Base-by-base conservation (phyloP, 1,140 invertebrate genomes). In the Leptopilina clavipes region DNA sequence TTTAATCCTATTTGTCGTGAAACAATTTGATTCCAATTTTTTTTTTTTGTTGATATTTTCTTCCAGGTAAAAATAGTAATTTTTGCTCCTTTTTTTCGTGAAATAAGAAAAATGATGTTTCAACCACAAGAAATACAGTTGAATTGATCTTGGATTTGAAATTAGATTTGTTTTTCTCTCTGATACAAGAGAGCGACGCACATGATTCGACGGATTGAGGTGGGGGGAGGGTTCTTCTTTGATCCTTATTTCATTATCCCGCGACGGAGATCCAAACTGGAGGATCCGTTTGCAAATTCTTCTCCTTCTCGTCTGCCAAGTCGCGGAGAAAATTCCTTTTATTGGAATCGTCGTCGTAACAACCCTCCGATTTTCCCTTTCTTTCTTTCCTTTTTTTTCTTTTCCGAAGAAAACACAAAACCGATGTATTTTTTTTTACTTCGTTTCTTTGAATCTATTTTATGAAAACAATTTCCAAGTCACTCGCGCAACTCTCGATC, bases 221-320 rank as follows among this genome's bases (percentile, higher is more conserved):
- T 31, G 37, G 0, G 9, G 65, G 75, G 76, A 76, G 74, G 31
- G 73, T 19, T 65, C 11, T 43, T 25, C 44, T 72, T 90, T 89
- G 88, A 90, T 89, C 88, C 88, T 90, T 89, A 89, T 89, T 90
- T 89, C 88, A 89, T 89, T 89, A 89, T 86, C 83, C 79, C 80
- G 78, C 79, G 78, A 79, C 76, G 76, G 82, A 75, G 43, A 72
- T 43, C 59, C 59, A 12, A 65, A 65, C 76, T 70, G 52, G 79
- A 31, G 85, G 82, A 86, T 86, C 85, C 83, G 86, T 84, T 90
- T 86, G 87, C 86, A 89, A 87, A 89, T 89, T 89, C 87, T 88
- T 31, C 25, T 31, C 5, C 25, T 31, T 81, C 83, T 86, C 83
- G 85, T 84, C 83, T 89, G 84, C 83, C 83, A 88, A 89, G 79